These are phyloP conservation scores for Ladona fulva DNA, from an alignment of 1,140 invertebrate species.

Conservation along the genomic window DNA sequence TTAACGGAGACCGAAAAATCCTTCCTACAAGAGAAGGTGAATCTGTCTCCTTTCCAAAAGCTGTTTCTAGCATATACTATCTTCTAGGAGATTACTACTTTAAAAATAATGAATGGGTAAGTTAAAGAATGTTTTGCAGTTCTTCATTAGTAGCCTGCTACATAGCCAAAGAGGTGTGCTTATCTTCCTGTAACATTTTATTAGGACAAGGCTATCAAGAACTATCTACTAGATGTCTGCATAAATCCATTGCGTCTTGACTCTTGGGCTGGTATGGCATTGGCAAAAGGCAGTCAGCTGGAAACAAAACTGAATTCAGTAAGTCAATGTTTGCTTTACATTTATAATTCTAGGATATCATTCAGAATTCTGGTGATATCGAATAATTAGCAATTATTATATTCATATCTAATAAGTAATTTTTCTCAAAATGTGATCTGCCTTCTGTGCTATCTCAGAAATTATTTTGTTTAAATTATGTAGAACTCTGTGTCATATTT, in stretches of 20 bases:
- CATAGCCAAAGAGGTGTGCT: not conserved
- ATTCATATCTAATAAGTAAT: too few relatives aligned
- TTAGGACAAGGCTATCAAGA: slow-evolving; percentile 59
- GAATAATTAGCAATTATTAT: too few relatives aligned
- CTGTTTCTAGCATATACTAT: slow-evolving; percentile 70
- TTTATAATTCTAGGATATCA: not conserved
- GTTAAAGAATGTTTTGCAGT: slow-evolving; percentile 17
- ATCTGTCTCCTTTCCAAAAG: slow-evolving; percentile 26
- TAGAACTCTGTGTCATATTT: too few relatives aligned
- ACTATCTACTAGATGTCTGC: slow-evolving; percentile 74
- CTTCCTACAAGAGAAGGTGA: slow-evolving; percentile 39
- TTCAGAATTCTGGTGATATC: too few relatives aligned
- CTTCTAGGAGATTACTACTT: slow-evolving; percentile 87
- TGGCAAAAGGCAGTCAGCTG: slow-evolving; percentile 68
- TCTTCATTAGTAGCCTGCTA: not conserved
- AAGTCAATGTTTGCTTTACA: not conserved
- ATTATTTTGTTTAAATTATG: too few relatives aligned
- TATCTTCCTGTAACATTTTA: slow-evolving; percentile 13
- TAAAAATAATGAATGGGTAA: slow-evolving; percentile 67
- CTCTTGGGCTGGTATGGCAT: slow-evolving; percentile 84
- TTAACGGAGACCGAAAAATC: slow-evolving; percentile 48
- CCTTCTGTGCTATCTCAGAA: too few relatives aligned
- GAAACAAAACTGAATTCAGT: slow-evolving; percentile 72
- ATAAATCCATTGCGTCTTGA: slow-evolving; percentile 69
- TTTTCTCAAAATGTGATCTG: too few relatives aligned